A percentile compares a stretch with the other conserved stretches of the same genome.
Evolutionary conservation across 2,888 invertebrate species (phyloP).

Genomic region (Limnephilus auricula): DNA sequence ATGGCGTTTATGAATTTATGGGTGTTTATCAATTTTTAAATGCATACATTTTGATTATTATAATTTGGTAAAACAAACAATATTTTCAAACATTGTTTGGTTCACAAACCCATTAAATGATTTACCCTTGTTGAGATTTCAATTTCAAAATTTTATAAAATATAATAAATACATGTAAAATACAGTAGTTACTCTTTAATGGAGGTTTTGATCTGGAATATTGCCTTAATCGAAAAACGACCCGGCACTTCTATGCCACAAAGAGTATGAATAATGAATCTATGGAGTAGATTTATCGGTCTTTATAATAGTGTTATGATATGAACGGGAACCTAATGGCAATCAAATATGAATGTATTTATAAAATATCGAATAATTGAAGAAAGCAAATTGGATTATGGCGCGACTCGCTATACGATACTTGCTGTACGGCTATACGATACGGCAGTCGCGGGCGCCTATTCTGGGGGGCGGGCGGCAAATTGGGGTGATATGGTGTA

Average conservation of each 20-base stretch:
- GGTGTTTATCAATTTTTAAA: too few relatives aligned
- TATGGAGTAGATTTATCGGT: not conserved
- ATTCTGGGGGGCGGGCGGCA: slow-evolving; percentile 38
- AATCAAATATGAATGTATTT: not conserved
- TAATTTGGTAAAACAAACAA: too few relatives aligned
- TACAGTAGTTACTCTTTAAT: too few relatives aligned
- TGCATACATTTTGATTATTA: too few relatives aligned
- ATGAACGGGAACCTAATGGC: not conserved
- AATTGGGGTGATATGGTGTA: slow-evolving; percentile 10
- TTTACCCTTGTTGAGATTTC: too few relatives aligned
- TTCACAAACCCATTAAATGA: too few relatives aligned
- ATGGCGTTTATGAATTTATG: too few relatives aligned
- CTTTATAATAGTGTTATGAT: not conserved
- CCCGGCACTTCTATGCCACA: not conserved
- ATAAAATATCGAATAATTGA: slow-evolving; percentile 37
- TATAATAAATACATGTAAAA: too few relatives aligned
- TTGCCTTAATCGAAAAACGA: not conserved
- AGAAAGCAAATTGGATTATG: slow-evolving; percentile 39
- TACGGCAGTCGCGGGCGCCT: not conserved
- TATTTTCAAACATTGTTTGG: too few relatives aligned
- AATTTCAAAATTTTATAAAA: too few relatives aligned
- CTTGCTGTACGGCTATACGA: not conserved
- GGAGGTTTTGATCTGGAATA: too few relatives aligned
- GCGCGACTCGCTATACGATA: slow-evolving; percentile 8
- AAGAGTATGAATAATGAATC: not conserved